phyloP scores from a whole-genome alignment of 2,113 vertebrate genomes.

The Haliaeetus leucogaster region DNA sequence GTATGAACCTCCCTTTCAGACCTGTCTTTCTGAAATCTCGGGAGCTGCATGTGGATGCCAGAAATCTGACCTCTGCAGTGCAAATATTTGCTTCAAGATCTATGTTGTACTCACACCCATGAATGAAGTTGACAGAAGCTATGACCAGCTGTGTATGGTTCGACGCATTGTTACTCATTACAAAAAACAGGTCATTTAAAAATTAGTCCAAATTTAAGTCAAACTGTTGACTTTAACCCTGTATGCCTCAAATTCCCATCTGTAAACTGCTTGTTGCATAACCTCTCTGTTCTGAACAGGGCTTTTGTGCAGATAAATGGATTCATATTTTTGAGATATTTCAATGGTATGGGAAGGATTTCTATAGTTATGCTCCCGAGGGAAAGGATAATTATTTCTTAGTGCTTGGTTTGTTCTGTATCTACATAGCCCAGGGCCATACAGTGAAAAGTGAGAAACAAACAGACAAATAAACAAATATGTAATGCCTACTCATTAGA shows the following conservation, averaged over 20 bases:
- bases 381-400: background rate
- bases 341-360: background rate
- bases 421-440: background rate
- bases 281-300: background rate
- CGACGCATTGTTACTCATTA: accelerated
- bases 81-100: background rate
- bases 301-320: background rate
- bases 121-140: background rate
- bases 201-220: background rate
- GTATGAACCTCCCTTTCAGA: background rate
- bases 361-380: background rate
- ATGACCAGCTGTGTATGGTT: background rate
- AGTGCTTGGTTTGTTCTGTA: background rate
- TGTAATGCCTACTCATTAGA: background rate
- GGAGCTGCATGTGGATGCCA: background rate
- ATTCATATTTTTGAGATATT: background rate
- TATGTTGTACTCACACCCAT: background rate
- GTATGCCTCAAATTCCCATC: background rate
- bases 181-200: background rate
- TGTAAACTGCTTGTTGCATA: background rate
- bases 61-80: background rate
- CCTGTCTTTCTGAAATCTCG: background rate
- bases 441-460: background rate
- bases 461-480: background rate
- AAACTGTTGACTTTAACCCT: background rate